Percentiles rank a stretch among this genome's conserved stretches.
These are phyloP conservation scores for Cephalopholis sonnerati DNA, from an alignment of 2,113 vertebrate genomes.

Conservation along the genomic window DNA sequence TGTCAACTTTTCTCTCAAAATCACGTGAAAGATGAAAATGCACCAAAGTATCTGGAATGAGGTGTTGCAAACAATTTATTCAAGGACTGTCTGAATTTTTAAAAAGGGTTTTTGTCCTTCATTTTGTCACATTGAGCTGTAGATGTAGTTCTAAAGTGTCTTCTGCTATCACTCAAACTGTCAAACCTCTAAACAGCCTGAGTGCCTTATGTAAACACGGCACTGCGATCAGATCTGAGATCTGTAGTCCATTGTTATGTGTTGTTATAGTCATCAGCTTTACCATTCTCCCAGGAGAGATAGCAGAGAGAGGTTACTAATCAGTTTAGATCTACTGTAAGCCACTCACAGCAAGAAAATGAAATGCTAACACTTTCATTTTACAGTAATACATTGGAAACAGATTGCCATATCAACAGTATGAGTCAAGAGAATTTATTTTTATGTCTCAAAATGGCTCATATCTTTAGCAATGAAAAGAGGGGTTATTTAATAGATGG, in stretches of 20 bases:
- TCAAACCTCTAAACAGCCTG: constrained; percentile 6
- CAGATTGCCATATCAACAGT: background rate
- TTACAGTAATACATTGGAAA: background rate
- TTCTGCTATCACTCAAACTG: constrained; percentile 20
- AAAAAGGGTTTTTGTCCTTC: background rate
- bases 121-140: background rate
- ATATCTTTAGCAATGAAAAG: background rate
- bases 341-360: background rate
- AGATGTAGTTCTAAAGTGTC: constrained; percentile 15
- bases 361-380: background rate
- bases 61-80: no score
- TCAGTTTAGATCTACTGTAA: constrained; percentile 10
- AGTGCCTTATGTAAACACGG: constrained; percentile 37
- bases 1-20: background rate
- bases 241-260: constrained; percentile 50
- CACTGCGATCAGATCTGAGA: constrained; percentile 33
- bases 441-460: background rate
- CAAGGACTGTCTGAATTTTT: background rate
- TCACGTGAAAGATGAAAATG: background rate
- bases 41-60: background rate
- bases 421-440: background rate
- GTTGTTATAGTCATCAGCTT: constrained; percentile 30
- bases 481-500: background rate
- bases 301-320: constrained; percentile 20
- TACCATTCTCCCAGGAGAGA: background rate